phyloP scores from a whole-genome alignment of 2,888 invertebrate genomes.

The Zele albiditarsus region DNA sequence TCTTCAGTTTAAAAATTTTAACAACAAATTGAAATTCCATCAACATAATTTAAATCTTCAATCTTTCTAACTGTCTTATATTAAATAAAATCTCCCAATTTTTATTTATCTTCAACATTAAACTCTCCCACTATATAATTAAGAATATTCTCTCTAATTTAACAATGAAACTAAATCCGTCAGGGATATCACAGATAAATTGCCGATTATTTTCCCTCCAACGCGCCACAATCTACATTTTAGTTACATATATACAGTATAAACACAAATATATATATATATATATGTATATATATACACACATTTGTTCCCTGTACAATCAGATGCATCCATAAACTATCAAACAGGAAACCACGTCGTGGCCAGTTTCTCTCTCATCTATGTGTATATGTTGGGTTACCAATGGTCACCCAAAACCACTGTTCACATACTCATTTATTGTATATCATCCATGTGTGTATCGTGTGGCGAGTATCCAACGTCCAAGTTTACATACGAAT shows the following conservation, averaged over 20 bases:
- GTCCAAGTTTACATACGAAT: slow-evolving; percentile 69
- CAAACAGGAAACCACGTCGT: slow-evolving; percentile 29
- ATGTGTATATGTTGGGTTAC: slow-evolving; percentile 1
- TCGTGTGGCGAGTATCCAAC: slow-evolving; percentile 44
- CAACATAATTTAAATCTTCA: too few relatives aligned
- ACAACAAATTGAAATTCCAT: too few relatives aligned
- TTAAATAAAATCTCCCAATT: too few relatives aligned
- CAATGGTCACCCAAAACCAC: slow-evolving; percentile 25
- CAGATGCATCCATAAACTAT: slow-evolving; percentile 43
- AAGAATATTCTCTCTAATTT: too few relatives aligned
- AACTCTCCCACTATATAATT: too few relatives aligned
- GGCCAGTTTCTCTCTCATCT: slow-evolving; percentile 13
- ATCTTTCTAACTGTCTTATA: too few relatives aligned
- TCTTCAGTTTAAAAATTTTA: too few relatives aligned
- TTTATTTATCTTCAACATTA: too few relatives aligned
- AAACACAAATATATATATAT: slow-evolving; percentile 38
- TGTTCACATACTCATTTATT: slow-evolving; percentile 31
- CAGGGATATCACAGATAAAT: slow-evolving; percentile 30
- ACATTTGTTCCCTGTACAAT: slow-evolving; percentile 25
- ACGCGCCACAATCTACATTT: slow-evolving; percentile 35
- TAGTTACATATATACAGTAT: neutral
- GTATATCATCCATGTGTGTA: slow-evolving; percentile 39
- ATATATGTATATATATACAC: neutral
- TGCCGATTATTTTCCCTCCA: slow-evolving; percentile 53
- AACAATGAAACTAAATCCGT: too few relatives aligned